Percentiles rank a stretch among this genome's conserved stretches.
phyloP scores from a whole-genome alignment of 1,140 invertebrate genomes.

The Drosophila sturtevanti region DNA sequence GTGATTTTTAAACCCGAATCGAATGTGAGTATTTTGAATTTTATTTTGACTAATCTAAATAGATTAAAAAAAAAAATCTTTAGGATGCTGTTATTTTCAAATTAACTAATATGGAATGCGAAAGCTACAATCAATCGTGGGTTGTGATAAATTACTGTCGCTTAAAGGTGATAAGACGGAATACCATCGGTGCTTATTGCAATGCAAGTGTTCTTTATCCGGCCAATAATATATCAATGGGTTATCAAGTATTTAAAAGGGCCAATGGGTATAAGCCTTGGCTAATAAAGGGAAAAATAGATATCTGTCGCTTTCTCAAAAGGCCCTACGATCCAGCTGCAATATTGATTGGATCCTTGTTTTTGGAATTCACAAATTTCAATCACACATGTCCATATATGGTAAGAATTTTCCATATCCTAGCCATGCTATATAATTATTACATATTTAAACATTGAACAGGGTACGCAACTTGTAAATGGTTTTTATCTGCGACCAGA shows the following conservation, averaged over 20 bases:
- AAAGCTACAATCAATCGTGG: not conserved
- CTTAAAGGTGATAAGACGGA: not conserved
- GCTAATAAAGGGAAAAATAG: not conserved
- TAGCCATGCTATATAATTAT: too few species aligned
- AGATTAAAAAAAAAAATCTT: too few species aligned
- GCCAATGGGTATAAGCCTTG: conserved; percentile 4
- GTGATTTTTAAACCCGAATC: too few species aligned
- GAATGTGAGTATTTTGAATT: too few species aligned
- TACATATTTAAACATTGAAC: too few species aligned
- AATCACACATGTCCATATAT: conserved; percentile 12
- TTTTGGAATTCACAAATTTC: not conserved
- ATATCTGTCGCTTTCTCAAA: not conserved
- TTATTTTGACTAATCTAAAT: too few species aligned
- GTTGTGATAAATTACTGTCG: not conserved
- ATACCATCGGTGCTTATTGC: not conserved
- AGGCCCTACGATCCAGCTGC: not conserved
- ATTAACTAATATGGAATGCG: not conserved
- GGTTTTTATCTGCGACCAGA: not conserved
- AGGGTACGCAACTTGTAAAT: not conserved
- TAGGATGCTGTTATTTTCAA: not conserved
- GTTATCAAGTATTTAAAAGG: not conserved
- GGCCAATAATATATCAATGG: not conserved
- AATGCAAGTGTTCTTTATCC: not conserved
- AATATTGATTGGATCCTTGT: not conserved
- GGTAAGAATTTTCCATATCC: not conserved